These are phyloP conservation scores for Oryzias javanicus DNA, from an alignment of 2,113 vertebrate species.

Conservation along the genomic window DNA sequence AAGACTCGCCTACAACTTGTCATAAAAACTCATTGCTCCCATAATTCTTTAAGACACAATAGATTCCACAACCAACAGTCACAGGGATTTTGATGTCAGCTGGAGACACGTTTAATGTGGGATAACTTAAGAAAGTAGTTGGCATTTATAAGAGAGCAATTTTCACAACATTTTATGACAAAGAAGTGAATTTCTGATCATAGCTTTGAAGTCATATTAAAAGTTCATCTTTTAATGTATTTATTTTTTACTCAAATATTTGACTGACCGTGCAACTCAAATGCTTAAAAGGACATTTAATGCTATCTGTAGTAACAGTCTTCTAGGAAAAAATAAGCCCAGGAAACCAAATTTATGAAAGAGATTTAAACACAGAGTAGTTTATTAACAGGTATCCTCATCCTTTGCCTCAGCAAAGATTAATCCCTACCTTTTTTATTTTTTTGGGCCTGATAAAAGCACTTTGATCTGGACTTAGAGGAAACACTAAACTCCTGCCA, in stretches of 20 bases:
- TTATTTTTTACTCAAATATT: too few relatives aligned
- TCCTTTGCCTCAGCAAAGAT: constrained; percentile 18
- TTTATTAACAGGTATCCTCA: constrained; percentile 13
- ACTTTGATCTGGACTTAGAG: constrained; percentile 57
- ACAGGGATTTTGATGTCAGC: constrained; percentile 20
- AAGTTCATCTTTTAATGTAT: too few relatives aligned
- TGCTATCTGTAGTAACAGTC: too few relatives aligned
- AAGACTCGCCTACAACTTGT: constrained; percentile 39
- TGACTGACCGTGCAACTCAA: too few relatives aligned
- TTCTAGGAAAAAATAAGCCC: neutral
- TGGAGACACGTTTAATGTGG: constrained; percentile 49
- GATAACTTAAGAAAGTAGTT: constrained; percentile 15
- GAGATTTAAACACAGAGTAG: constrained; percentile 15
- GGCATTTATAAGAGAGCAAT: neutral
- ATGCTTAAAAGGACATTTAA: too few relatives aligned
- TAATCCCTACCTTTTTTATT: constrained; percentile 14
- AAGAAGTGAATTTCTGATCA: too few relatives aligned
- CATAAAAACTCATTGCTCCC: constrained; percentile 56
- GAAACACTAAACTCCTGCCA: constrained; percentile 54
- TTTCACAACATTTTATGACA: neutral
- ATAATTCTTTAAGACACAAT: constrained; percentile 55
- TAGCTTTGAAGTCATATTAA: too few relatives aligned
- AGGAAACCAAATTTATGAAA: constrained; percentile 4
- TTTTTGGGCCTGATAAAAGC: constrained; percentile 37
- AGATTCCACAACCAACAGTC: constrained; percentile 43